These are phyloP conservation scores for Rhysida immarginata DNA, from an alignment of 1,140 invertebrate species.

Conservation along the genomic window DNA sequence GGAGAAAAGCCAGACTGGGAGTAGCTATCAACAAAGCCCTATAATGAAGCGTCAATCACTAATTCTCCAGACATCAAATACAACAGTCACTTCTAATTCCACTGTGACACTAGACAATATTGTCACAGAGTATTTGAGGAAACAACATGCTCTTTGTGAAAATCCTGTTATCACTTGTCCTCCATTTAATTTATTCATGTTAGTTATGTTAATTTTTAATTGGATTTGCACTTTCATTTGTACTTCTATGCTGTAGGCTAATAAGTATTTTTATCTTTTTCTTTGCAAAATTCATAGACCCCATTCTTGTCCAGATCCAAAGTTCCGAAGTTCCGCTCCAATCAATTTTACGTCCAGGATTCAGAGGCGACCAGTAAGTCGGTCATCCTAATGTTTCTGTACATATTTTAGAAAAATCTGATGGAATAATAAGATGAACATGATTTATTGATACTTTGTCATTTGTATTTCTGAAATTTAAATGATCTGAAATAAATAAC, in stretches of 20 bases:
- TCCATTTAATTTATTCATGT: conserved; percentile 63
- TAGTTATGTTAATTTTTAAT: background rate
- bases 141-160: conserved; percentile 86
- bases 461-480: too few relatives aligned
- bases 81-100: conserved; percentile 19
- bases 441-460: too few relatives aligned
- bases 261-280: background rate
- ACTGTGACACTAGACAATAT: conserved; percentile 71
- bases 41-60: conserved; percentile 12
- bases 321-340: conserved; percentile 49
- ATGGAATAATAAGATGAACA: too few relatives aligned
- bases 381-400: too few relatives aligned
- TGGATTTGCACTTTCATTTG: too few relatives aligned
- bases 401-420: too few relatives aligned
- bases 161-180: conserved; percentile 82
- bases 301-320: conserved; percentile 44
- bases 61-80: conserved; percentile 17
- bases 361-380: conserved; percentile 25
- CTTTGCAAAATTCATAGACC: conserved; percentile 8
- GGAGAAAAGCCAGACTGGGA: conserved; percentile 13
- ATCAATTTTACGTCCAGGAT: conserved; percentile 43
- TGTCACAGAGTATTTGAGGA: conserved; percentile 86
- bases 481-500: too few relatives aligned
- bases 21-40: conserved; percentile 18
- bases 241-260: too few relatives aligned